Evolutionary conservation across 2,797 vertebrate genomes (phyloP).

Genomic region (Decapterus maruadsi): DNA sequence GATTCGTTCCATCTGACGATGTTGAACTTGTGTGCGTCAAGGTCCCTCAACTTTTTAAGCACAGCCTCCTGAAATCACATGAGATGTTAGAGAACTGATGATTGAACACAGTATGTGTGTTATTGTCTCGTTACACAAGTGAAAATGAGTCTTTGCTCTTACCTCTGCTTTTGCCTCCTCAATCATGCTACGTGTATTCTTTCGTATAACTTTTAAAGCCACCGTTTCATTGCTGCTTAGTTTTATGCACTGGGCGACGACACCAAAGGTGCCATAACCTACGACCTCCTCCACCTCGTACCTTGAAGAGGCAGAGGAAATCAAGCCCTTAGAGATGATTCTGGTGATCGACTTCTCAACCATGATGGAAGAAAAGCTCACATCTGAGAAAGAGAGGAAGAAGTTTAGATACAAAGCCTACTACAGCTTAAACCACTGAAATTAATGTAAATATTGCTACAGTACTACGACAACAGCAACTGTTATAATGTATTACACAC

Average conservation of each 20-base stretch:
- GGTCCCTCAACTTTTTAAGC: neutral
- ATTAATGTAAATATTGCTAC: no score
- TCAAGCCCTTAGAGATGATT: neutral
- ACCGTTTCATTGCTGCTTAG: neutral
- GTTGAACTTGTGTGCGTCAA: neutral
- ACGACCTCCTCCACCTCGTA: slow-evolving; percentile 4
- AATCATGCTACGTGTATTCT: accelerated
- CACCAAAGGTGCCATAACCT: neutral
- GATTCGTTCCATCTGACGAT: slow-evolving; percentile 5
- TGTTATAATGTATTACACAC: no score
- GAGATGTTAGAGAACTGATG: neutral
- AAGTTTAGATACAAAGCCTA: no score
- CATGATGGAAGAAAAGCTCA: neutral
- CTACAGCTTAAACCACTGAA: no score
- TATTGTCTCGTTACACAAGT: neutral
- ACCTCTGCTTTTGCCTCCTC: slow-evolving; percentile 1
- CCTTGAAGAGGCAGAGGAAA: neutral
- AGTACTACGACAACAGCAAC: no score
- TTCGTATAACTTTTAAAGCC: slow-evolving; percentile 5
- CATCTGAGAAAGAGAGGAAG: neutral
- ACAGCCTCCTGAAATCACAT: neutral
- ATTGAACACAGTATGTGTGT: neutral
- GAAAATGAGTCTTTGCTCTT: neutral
- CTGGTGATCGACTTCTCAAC: neutral
- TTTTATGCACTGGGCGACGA: slow-evolving; percentile 1